Base-by-base conservation (phyloP, 2,113 vertebrate species). In the Mobula birostris region DNA sequence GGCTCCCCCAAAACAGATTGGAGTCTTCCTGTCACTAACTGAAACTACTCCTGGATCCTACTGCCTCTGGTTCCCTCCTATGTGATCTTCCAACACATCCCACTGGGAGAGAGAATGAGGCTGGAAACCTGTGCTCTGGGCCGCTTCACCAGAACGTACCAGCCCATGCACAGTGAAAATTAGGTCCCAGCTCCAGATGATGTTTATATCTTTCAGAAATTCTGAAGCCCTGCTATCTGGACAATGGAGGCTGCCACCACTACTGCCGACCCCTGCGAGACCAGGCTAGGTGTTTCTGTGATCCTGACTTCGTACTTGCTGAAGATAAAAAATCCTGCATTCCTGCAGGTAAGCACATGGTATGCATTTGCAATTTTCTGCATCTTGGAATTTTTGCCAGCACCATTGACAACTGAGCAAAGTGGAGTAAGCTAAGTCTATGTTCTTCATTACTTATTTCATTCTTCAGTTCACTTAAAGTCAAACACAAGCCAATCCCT, bases 201-300 rank as follows among this genome's bases (percentile, higher is more conserved):
- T 40, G 0, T 40, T 95, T 0, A 40, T 9, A 29, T 95, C 32
- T 95, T 95, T 0, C 91, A 99, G 98, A 95, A 12, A 97, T 97
- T 90, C 96, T 96, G 2, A 95, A 97, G 88, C 96, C 97, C 94
- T 99, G 98, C 95, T 97, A 97, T 83, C 95, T 97, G 95, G 96
- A 97, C 83, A 99, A 99, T 0, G 99, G 99, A 0, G 97, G 96
- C 66, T 99, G 99, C 5, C 95, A 98, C 5, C 99, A 99, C 61
- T 99, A 98, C 97, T 99, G 99, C 96, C 94, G 24, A 0, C 94
- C 97, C 72, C 94, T 94, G 2, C 21, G 58, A 29, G 97, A 96
- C 1, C 94, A 68, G 0, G 95, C 97, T 0, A 0, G 94, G 4
- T 99, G 99, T 76, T 97, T 96, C 12, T 99, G 99, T 0, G 97